Base-by-base conservation (phyloP, 2,888 invertebrate genomes). In the Protodeltote pygarga region DNA sequence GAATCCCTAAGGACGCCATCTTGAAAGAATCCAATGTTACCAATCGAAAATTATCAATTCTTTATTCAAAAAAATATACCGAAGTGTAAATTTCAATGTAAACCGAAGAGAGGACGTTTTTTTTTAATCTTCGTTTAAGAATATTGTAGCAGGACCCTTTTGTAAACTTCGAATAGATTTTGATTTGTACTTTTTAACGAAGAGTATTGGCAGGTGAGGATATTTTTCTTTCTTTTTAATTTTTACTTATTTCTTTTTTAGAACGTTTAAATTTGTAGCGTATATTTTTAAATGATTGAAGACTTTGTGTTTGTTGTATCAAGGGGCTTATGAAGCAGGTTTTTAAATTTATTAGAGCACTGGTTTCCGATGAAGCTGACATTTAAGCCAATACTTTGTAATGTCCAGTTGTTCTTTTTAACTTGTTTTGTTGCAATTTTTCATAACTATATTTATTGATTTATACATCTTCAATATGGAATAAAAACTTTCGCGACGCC, bases 111-210 rank as follows among this genome's bases (percentile, higher is more conserved):
- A 29, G 44, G 24, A 38, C 42, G 39, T 57, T 53, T 49, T 47
- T 53, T 65, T 65, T 65, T 58, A 67, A 66, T 66, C 61, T 61
- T 41, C 33, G 20, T 39, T 41, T 44, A 34, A 16, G 48, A 65
- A 45, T 51, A 59, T 41, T 47, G 54, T 38, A 49, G 59, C 40
- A 46, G 25, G 25, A 42, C 28, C 11, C 63, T 65, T 65, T 67
- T 67, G 66, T 69, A 29, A 32, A 35, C 38, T 17, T 21, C 34
- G 44, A 69, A 50, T 47, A 59, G 60, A 59, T 51, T 63, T 49
- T 63, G 63, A 65, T 69, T 69, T 65, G 55, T 59, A 55, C 53
- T 51, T 61, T 48, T 41, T 48, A 60, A 45, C 34, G 52, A 63
- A 51, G 37, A 51, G 45, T 62, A 55, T 63, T 51, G 50, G 59